Percentiles rank a stretch among this genome's conserved stretches.
phyloP scores from a whole-genome alignment of 1,140 invertebrate genomes.

The Aleiodes sp. region DNA sequence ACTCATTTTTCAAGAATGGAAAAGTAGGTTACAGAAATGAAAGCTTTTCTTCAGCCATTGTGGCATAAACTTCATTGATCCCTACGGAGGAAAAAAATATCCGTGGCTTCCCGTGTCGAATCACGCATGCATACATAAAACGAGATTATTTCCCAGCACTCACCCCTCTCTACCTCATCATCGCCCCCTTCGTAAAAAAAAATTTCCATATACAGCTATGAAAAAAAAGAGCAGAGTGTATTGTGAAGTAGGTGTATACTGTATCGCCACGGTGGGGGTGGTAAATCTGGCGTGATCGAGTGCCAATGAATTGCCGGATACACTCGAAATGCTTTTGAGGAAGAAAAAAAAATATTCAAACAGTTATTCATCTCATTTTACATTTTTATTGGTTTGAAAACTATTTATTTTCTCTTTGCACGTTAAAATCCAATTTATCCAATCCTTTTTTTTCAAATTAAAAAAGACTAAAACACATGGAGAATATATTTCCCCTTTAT shows the following conservation, averaged over 20 bases:
- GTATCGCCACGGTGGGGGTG: not conserved
- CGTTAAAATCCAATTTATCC: no score
- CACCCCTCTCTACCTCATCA: constrained; percentile 45
- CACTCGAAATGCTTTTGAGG: not conserved
- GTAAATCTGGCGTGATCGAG: constrained; percentile 6
- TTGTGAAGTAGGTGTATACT: not conserved
- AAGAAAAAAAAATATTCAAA: not conserved
- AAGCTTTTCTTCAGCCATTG: not conserved
- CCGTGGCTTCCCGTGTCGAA: constrained; percentile 61
- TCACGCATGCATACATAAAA: constrained; percentile 61
- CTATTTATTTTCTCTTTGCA: not conserved
- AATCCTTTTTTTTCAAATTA: no score
- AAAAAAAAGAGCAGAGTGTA: constrained; percentile 22
- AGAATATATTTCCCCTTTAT: no score
- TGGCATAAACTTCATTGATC: not conserved
- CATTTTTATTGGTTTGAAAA: not conserved
- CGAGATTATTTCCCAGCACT: constrained; percentile 55
- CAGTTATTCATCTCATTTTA: not conserved
- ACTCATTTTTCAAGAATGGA: not conserved
- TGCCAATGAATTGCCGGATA: constrained; percentile 13
- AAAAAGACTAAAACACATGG: no score
- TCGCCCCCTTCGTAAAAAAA: constrained; percentile 23
- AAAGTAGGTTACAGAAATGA: not conserved
- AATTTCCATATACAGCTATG: constrained; percentile 20
- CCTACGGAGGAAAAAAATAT: constrained; percentile 43